Evolutionary conservation across 2,797 vertebrate genomes (phyloP), one percentile per base, ranked within the genome.

Genomic region (Kryptopterus vitreolus): DNA sequence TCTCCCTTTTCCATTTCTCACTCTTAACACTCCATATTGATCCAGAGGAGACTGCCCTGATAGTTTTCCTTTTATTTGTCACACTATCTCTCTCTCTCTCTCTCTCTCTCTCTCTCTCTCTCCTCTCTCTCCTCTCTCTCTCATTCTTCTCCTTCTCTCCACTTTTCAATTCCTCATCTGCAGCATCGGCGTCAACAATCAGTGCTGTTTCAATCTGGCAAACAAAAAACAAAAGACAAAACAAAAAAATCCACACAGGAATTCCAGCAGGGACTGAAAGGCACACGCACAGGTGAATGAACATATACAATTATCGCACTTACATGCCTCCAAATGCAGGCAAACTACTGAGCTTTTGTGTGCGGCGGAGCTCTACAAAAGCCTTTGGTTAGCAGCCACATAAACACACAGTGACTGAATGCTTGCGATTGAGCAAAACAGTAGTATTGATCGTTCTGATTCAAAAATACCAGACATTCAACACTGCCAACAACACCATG

Each of bases 111-210:
- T 26, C 0, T 26, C 13, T 65, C 52, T 35, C n/a, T 26, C 6
- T 57, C 0, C 16, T 8, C 5, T 5, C 7, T 29, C 2, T 16
- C 29, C n/a, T 20, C 1, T 71, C 48, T 13, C 18, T 53, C 3
- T 11, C 16, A 6, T 55, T 43, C 26, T 55, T 48, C 22, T 57
- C 29, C 16, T 43, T 75, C 62, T 50, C 50, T 76, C 76, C 22
- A 66, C 72, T 76, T 80, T 77, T 57, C 66, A 77, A 76, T 68
- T 61, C 24, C 35, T 87, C 62, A 81, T 68, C 77, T 68, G 77
- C 81, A 87, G 91, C 90, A 91, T 91, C 87, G 88, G 88, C 92
- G 90, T 89, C 90, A 92, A 90, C 89, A 92, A 93, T 93, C 92
- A 92, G 91, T 92, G 89, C 76, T 82, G 88, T 91, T 92, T 93